A percentile compares a stretch with the other conserved stretches of the same genome.
Conservation (phyloP, 2,113 vertebrate genomes). For the Daboia siamensis region DNA sequence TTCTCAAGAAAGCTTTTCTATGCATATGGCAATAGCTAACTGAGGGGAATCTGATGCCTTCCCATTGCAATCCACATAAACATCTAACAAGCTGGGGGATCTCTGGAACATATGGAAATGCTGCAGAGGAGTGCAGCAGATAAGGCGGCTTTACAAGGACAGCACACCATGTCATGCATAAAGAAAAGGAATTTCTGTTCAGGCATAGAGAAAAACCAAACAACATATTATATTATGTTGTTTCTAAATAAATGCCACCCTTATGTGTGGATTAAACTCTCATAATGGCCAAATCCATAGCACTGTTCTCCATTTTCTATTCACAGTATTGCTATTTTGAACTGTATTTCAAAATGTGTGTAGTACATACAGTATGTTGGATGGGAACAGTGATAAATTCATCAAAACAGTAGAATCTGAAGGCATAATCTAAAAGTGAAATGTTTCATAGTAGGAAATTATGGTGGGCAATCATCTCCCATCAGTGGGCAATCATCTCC, state of each 20-base stretch:
- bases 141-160: background rate
- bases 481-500: background rate
- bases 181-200: background rate
- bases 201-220: background rate
- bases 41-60: background rate
- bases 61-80: background rate
- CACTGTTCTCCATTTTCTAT: background rate
- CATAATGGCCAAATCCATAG: background rate
- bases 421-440: constrained; percentile 5
- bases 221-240: background rate
- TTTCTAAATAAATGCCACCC: background rate
- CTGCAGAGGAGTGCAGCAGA: background rate
- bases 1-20: background rate
- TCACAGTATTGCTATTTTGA: background rate
- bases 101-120: background rate
- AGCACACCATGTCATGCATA: background rate
- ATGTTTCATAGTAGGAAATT: background rate
- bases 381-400: background rate
- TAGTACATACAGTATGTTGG: background rate
- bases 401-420: background rate
- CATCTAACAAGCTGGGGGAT: background rate
- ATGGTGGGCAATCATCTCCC: background rate
- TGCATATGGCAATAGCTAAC: background rate
- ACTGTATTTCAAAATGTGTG: background rate
- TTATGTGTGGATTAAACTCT: background rate